Conservation (phyloP, 2,113 vertebrate species). For the Rissa tridactyla region DNA sequence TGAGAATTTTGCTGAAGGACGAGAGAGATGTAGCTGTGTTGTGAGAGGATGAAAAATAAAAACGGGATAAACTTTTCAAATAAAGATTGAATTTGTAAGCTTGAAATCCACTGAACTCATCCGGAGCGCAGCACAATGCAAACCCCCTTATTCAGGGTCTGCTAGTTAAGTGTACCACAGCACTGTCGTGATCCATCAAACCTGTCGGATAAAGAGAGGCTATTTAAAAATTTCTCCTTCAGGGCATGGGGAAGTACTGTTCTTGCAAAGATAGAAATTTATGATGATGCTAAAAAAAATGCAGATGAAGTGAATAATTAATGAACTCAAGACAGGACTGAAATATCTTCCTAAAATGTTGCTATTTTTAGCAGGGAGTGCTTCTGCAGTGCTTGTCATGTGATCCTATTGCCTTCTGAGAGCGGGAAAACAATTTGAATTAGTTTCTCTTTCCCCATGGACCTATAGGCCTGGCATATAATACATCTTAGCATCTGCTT, state of each 20-base stretch:
- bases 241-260: conserved; percentile 27
- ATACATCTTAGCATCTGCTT: conserved; percentile 13
- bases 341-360: conserved; percentile 54
- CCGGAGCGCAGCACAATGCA: neutral
- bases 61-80: neutral
- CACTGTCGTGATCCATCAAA: conserved; percentile 27
- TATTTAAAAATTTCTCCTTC: conserved; percentile 59
- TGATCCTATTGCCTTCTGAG: conserved; percentile 52
- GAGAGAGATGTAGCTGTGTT: neutral
- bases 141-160: neutral
- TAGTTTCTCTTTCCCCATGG: conserved; percentile 24
- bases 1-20: neutral
- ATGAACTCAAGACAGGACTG: conserved; percentile 39
- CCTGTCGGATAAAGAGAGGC: conserved; percentile 10
- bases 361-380: conserved; percentile 52
- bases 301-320: conserved; percentile 34
- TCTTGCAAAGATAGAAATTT: conserved; percentile 42
- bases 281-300: conserved; percentile 55
- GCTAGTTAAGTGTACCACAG: neutral
- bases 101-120: neutral
- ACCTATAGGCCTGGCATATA: neutral
- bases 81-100: neutral
- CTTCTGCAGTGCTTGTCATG: conserved; percentile 54
- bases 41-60: neutral
- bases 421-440: conserved; percentile 56